Evolutionary conservation across 2,113 vertebrate species (phyloP).

Genomic region (Neolamprologus falcicula): DNA sequence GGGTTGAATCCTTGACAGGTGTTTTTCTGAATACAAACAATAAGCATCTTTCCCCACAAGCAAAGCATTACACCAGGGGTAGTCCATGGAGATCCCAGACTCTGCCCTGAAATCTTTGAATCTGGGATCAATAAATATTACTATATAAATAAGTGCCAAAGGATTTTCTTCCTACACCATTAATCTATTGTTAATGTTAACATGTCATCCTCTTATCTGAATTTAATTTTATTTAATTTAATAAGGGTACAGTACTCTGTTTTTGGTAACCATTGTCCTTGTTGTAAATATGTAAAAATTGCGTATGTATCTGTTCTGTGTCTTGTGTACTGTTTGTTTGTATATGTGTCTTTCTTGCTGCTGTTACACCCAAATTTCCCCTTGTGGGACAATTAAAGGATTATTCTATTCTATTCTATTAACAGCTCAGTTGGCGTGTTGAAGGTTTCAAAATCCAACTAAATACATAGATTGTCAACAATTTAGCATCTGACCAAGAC

Average conservation of each 20-base stretch:
- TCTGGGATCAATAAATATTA: not conserved
- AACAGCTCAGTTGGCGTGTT: not conserved
- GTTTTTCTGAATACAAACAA: not conserved
- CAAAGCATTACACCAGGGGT: not conserved
- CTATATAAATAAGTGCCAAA: not conserved
- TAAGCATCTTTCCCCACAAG: not conserved
- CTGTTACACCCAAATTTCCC: not conserved
- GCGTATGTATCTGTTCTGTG: not conserved
- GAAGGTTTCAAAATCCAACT: not conserved
- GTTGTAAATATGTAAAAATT: not conserved
- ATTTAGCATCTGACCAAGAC: not conserved
- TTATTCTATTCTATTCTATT: not conserved
- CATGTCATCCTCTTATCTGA: not conserved
- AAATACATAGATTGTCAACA: not conserved
- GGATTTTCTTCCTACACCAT: not conserved
- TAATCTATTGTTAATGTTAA: not conserved
- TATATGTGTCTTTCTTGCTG: not conserved
- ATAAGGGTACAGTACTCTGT: not conserved
- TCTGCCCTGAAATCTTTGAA: not conserved
- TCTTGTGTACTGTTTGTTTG: not conserved
- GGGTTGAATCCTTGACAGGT: not conserved
- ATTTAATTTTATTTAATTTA: not conserved
- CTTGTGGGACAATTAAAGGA: not conserved
- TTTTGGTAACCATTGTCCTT: not conserved
- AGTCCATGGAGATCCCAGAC: not conserved